Conservation (phyloP, 2,797 vertebrate genomes). For the Pangasius sanitwongsei region DNA sequence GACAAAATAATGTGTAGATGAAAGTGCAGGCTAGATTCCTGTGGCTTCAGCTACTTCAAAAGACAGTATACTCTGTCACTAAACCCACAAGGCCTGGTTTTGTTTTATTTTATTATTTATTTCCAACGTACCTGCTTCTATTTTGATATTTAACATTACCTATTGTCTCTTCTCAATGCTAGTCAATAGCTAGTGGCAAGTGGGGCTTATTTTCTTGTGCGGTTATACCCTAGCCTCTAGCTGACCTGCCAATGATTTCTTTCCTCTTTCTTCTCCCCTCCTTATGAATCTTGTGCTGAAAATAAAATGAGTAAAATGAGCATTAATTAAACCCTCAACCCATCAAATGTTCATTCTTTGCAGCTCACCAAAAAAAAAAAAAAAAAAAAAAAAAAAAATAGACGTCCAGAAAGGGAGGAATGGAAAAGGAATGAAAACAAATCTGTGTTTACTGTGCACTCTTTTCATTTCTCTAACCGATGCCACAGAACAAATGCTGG, state of each 20-base stretch:
- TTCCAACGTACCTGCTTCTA: neutral
- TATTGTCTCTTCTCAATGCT: neutral
- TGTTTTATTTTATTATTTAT: neutral
- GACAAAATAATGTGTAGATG: slow-evolving; percentile 46
- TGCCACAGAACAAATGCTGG: slow-evolving; percentile 78
- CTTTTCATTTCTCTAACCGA: slow-evolving; percentile 71
- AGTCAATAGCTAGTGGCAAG: neutral
- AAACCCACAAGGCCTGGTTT: neutral
- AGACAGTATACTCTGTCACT: neutral
- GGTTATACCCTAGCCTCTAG: neutral
- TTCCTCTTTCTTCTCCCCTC: slow-evolving; percentile 58
- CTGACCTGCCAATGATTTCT: slow-evolving; percentile 51
- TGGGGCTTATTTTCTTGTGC: neutral
- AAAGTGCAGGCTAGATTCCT: slow-evolving; percentile 25
- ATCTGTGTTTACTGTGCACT: slow-evolving; percentile 73
- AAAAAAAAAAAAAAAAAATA: slow-evolving; percentile 47
- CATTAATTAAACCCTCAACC: slow-evolving; percentile 76
- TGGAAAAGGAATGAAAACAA: slow-evolving; percentile 54
- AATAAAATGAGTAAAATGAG: slow-evolving; percentile 50
- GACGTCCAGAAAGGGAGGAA: slow-evolving; percentile 25
- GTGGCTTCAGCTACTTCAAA: slow-evolving; percentile 28
- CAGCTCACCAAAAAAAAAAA: slow-evolving; percentile 58
- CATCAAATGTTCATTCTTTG: slow-evolving; percentile 74
- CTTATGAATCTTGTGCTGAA: slow-evolving; percentile 55
- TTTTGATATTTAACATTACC: neutral